phyloP scores from a whole-genome alignment of 2,113 vertebrate species.

The Paedocypris sp. region DNA sequence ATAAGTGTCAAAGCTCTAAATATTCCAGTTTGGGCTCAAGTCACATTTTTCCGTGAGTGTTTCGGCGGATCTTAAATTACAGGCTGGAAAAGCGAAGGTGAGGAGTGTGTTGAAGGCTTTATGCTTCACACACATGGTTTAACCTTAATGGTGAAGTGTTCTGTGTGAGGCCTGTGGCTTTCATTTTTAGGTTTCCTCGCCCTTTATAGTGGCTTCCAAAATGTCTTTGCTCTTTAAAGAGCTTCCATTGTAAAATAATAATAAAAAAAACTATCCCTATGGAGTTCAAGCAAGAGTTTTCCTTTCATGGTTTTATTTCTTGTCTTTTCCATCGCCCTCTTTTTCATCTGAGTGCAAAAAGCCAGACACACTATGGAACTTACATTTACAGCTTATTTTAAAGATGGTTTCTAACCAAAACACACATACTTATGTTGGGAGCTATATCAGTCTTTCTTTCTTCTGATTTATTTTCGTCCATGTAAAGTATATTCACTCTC shows the following conservation, averaged over 20 bases:
- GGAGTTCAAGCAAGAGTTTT: conserved; percentile 46
- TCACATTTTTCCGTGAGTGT: conserved; percentile 5
- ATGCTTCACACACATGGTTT: conserved; percentile 33
- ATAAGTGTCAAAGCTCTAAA: too few species aligned
- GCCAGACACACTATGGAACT: conserved; percentile 57
- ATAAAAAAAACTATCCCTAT: conserved; percentile 41
- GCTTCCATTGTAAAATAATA: conserved; percentile 40
- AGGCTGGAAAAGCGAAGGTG: conserved; percentile 56
- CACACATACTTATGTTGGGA: conserved; percentile 66
- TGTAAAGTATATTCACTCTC: conserved; percentile 33
- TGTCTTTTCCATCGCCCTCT: conserved; percentile 38
- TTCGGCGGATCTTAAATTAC: conserved; percentile 44
- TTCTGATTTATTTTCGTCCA: conserved; percentile 42
- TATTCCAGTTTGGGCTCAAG: too few species aligned
- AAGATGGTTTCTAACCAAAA: conserved; percentile 66
- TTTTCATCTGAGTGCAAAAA: conserved; percentile 46
- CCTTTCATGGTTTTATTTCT: conserved; percentile 32
- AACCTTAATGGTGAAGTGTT: conserved; percentile 43
- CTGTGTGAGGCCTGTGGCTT: conserved; percentile 46
- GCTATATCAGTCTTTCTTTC: conserved; percentile 59
- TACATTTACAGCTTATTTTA: conserved; percentile 65
- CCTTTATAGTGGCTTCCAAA: conserved; percentile 53
- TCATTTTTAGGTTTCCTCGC: conserved; percentile 43
- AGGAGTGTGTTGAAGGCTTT: conserved; percentile 53
- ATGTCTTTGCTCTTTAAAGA: conserved; percentile 47